Percentiles rank a stretch among this genome's conserved stretches.
These are phyloP conservation scores for Rhinogobius similis DNA, from an alignment of 2,113 vertebrate genomes.

Conservation along the genomic window DNA sequence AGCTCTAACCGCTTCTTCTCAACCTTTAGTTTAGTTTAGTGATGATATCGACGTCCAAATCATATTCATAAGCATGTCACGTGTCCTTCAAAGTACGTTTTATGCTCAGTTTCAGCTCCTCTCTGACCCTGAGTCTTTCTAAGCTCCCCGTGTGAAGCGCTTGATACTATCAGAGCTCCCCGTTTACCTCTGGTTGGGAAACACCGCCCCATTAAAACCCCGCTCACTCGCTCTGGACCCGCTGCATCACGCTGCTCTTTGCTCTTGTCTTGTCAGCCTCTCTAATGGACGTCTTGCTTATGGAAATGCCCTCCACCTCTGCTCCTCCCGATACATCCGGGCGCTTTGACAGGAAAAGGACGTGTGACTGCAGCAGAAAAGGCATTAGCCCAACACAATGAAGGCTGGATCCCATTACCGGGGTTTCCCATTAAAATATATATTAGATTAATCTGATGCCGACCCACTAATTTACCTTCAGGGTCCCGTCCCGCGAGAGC, in stretches of 20 bases:
- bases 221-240: conserved; percentile 9
- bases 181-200: too few species aligned
- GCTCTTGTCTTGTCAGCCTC: conserved; percentile 7
- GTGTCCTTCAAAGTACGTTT: too few species aligned
- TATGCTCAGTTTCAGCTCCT: too few species aligned
- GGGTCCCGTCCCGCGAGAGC: conserved; percentile 18
- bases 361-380: conserved; percentile 30
- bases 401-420: conserved; percentile 42
- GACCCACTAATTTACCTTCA: conserved; percentile 18
- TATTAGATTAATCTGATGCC: conserved; percentile 39
- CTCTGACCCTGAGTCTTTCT: too few species aligned
- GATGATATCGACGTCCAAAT: too few species aligned
- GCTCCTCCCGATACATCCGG: neutral
- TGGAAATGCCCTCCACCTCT: conserved; percentile 14
- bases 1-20: too few species aligned
- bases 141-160: too few species aligned
- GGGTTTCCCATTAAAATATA: conserved; percentile 31
- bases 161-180: too few species aligned
- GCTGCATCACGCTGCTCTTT: conserved; percentile 10
- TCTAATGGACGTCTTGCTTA: conserved; percentile 17
- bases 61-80: too few species aligned
- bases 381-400: conserved; percentile 37
- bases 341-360: conserved; percentile 9
- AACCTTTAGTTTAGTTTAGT: too few species aligned
- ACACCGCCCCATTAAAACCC: neutral